Percentiles rank a stretch among this genome's conserved stretches.
These are phyloP conservation scores for Pteropus rufus DNA, from an alignment of 2,797 vertebrate species.

Conservation along the genomic window DNA sequence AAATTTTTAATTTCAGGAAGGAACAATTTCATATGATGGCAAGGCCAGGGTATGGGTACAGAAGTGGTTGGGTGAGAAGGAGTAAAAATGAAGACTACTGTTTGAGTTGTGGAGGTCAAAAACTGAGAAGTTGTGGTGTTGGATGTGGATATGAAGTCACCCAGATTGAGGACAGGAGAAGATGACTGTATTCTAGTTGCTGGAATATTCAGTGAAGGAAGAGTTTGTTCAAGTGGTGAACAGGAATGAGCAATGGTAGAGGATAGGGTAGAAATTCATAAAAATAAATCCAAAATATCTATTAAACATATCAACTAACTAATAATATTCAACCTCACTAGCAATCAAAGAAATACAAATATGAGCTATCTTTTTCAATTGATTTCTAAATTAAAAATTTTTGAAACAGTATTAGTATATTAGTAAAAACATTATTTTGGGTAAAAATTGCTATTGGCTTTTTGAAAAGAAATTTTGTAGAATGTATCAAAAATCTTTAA, in stretches of 20 bases:
- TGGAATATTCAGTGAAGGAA: not conserved
- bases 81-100: not conserved
- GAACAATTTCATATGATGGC: not conserved
- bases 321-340: not conserved
- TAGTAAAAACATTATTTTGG: not conserved
- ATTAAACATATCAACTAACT: not conserved
- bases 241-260: not conserved
- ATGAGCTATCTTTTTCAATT: not conserved
- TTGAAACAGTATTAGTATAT: not conserved
- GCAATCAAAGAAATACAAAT: not conserved
- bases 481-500: not conserved
- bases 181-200: not conserved
- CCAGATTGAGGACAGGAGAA: not conserved
- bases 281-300: conserved; percentile 19
- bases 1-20: not conserved
- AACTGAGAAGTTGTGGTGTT: not conserved
- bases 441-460: not conserved
- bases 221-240: not conserved
- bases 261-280: not conserved
- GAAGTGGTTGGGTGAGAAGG: not conserved
- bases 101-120: not conserved
- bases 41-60: not conserved
- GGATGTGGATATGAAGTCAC: not conserved
- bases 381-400: not conserved
- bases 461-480: not conserved